phyloP scores from a whole-genome alignment of 1,140 invertebrate genomes.

The Drosophila pallidifrons region DNA sequence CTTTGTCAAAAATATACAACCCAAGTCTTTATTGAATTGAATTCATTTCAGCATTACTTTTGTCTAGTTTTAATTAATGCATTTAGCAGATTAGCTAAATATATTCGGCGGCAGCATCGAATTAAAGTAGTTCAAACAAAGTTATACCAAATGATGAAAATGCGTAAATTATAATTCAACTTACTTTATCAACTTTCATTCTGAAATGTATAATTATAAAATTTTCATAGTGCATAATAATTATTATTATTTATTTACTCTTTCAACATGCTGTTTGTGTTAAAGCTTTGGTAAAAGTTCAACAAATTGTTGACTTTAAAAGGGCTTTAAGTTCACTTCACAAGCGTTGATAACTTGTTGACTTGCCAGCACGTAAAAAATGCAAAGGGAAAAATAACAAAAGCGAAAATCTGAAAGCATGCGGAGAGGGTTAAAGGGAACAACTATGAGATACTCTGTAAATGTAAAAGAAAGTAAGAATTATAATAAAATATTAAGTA shows the following conservation, averaged over 20 bases:
- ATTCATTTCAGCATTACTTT: not conserved
- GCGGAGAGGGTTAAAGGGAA: not conserved
- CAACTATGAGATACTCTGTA: not conserved
- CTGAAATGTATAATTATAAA: not conserved
- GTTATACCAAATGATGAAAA: not conserved
- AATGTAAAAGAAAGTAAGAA: not conserved
- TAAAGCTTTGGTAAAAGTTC: not conserved
- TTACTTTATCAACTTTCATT: no score
- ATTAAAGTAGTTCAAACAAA: no score
- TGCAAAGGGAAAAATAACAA: not conserved
- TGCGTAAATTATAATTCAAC: not conserved
- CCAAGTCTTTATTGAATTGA: not conserved
- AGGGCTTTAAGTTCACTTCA: not conserved
- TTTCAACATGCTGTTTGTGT: not conserved
- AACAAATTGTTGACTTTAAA: not conserved
- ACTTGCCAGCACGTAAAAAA: conserved; percentile 29
- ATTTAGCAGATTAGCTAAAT: not conserved
- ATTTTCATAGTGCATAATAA: not conserved
- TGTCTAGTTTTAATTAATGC: conserved; percentile 3
- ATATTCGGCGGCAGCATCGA: no score
- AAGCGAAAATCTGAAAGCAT: not conserved
- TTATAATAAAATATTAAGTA: not conserved
- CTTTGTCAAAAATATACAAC: not conserved
- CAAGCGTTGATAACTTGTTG: conserved; percentile 33
- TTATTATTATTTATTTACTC: not conserved